Evolutionary conservation across 2,888 invertebrate species (phyloP).

Genomic region (Alitta virens): DNA sequence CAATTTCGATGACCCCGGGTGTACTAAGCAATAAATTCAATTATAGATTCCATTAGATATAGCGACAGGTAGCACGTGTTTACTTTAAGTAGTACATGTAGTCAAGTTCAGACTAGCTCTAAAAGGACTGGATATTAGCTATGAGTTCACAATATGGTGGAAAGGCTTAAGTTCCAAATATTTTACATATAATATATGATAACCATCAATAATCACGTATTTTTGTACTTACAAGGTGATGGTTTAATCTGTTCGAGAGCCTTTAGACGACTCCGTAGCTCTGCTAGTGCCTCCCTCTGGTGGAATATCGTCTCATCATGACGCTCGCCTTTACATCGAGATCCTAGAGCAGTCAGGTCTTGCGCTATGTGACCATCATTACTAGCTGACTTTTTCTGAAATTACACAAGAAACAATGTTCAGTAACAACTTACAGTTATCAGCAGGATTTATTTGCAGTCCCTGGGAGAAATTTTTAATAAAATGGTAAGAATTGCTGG

Average conservation of each 20-base stretch:
- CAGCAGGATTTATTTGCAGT: neutral
- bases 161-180: too few species aligned
- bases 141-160: too few species aligned
- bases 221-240: constrained; percentile 17
- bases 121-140: too few species aligned
- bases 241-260: constrained; percentile 42
- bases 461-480: too few species aligned
- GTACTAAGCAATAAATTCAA: too few species aligned
- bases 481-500: neutral
- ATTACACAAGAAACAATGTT: neutral
- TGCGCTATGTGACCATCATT: constrained; percentile 45
- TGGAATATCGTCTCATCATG: constrained; percentile 50
- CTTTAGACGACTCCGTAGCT: constrained; percentile 44
- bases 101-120: too few species aligned
- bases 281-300: constrained; percentile 51
- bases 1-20: too few species aligned
- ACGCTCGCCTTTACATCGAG: constrained; percentile 53
- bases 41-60: too few species aligned
- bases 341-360: constrained; percentile 51
- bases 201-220: too few species aligned
- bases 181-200: too few species aligned
- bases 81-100: too few species aligned
- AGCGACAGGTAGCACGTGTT: too few species aligned
- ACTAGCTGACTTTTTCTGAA: neutral
- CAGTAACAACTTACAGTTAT: neutral